Base-by-base conservation (phyloP, 2,888 invertebrate genomes). In the Rotaria sp. region DNA sequence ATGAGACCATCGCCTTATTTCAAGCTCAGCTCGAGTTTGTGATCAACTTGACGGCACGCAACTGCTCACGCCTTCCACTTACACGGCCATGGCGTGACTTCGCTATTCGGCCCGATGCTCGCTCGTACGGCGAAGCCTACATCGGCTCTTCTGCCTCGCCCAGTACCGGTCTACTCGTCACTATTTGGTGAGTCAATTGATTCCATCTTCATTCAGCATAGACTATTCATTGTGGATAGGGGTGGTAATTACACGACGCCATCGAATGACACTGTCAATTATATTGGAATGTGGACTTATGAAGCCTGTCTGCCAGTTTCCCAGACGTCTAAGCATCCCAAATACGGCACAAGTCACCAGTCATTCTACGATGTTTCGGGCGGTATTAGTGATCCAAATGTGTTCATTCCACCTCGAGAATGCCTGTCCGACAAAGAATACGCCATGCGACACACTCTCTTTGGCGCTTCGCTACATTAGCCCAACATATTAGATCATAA, bases 371-470 rank as follows among this genome's bases (percentile, higher is more conserved):
- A 87, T 84, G 38, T 87, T 18, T 59, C 84, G 5, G 84, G 52
- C 57, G 87, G 87, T 50, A 87, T 87, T 48, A 57, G 84, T 45
- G 85, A 87, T 85, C 87, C 87, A 85, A 85, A 84, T 85, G 85
- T 87, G 38, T 87, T 87, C 30, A 87, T 87, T 59, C 87, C 87
- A 84, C 87, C 85, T 26, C 35, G 11, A 41, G 7, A 18, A n/a
- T 59, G 59, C 4, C n/a, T 30, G 4, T n/a, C 30, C 5, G 13
- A 59, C 5, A 30, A 59, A 13, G 10, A 30, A 4, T 18, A 30
- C n/a, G n/a, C 30, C 11, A 30, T n/a, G 15, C 59, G n/a, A 18
- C n/a, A 59, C 13, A 30, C 13, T 59, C 59, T 11, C n/a, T 59
- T 59, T 59, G 26, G 26, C 45, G 45, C 5, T 45, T 45, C 45